Percentiles rank a stretch among this genome's conserved stretches.
Conservation (phyloP, 2,888 invertebrate species). For the Brachylomia viminalis region DNA sequence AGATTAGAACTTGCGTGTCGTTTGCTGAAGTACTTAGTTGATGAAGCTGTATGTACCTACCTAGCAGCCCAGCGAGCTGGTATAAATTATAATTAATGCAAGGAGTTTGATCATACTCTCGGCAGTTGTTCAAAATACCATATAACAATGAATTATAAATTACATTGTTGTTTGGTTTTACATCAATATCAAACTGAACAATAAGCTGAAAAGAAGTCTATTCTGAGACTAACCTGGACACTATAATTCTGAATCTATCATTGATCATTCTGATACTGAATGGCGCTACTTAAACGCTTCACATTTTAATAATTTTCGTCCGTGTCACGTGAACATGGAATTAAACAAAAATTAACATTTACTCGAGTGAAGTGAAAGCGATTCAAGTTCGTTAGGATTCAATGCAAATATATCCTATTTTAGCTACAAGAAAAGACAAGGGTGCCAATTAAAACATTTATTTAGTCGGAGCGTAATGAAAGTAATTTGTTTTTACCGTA, state of each 20-base stretch:
- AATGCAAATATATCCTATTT: neutral
- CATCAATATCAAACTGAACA: constrained; percentile 2
- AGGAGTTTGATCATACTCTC: too few relatives aligned
- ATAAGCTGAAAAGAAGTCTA: constrained; percentile 9
- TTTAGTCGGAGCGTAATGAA: constrained; percentile 14
- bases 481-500: neutral
- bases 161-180: too few relatives aligned
- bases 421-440: neutral
- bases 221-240: neutral
- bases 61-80: too few relatives aligned
- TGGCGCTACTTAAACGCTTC: too few relatives aligned
- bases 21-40: too few relatives aligned
- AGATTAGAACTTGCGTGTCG: too few relatives aligned
- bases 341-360: neutral
- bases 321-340: neutral
- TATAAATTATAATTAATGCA: too few relatives aligned
- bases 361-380: neutral
- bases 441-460: constrained; percentile 9
- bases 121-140: too few relatives aligned
- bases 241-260: neutral
- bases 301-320: too few relatives aligned
- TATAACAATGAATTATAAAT: too few relatives aligned
- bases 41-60: too few relatives aligned
- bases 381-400: neutral
- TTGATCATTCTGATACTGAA: too few relatives aligned